Conservation (phyloP, 2,888 invertebrate species). For the Cremastinae sp. region DNA sequence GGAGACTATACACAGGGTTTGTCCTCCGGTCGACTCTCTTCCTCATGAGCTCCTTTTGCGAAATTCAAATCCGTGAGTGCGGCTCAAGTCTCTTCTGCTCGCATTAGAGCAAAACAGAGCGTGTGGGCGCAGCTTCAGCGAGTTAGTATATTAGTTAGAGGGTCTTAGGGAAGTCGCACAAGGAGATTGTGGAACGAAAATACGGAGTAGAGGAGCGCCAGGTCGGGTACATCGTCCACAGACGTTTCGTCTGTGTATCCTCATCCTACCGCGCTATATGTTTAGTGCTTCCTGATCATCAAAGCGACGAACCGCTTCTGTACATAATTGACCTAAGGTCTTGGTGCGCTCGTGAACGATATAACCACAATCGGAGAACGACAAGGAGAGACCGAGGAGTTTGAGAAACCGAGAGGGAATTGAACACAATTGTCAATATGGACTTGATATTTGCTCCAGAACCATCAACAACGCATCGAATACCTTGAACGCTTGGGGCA, state of each 20-base stretch:
- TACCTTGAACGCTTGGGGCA: not conserved
- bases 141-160: slow-evolving; percentile 24
- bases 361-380: slow-evolving; percentile 4
- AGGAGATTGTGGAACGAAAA: slow-evolving; percentile 20
- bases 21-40: slow-evolving; percentile 3
- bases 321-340: slow-evolving; percentile 15
- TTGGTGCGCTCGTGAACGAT: not conserved
- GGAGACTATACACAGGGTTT: slow-evolving; percentile 21
- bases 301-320: slow-evolving; percentile 19
- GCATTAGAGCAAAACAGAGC: slow-evolving; percentile 6
- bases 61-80: slow-evolving; percentile 47
- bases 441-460: slow-evolving; percentile 44
- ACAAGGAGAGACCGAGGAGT: not conserved
- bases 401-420: not conserved
- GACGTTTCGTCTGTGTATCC: slow-evolving; percentile 14
- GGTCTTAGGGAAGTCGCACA: not conserved
- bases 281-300: slow-evolving; percentile 29
- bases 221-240: not conserved
- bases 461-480: slow-evolving; percentile 35
- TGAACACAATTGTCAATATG: slow-evolving; percentile 38
- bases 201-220: not conserved
- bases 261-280: slow-evolving; percentile 17
- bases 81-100: slow-evolving; percentile 5
- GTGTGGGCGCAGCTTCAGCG: slow-evolving; percentile 1
- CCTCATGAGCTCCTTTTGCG: slow-evolving; percentile 3